Evolutionary conservation across 2,797 vertebrate species (phyloP), one percentile per base, ranked within the genome.

Genomic region (Catostomus latipinnis): DNA sequence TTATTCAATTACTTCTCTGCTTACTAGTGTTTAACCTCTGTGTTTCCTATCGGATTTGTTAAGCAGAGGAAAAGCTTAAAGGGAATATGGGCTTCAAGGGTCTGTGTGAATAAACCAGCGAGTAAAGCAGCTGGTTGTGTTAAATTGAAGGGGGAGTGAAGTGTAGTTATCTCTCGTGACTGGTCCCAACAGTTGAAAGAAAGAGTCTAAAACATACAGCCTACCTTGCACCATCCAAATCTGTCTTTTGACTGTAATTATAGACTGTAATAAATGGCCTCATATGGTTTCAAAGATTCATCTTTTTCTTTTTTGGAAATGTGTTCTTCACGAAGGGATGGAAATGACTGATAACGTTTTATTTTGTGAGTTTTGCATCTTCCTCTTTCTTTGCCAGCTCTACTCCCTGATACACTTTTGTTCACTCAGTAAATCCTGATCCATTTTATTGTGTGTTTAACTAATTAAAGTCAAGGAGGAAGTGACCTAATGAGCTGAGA

Each of bases 1-100:
- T 93, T 92, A 88, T 92, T 90, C 85, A 92, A 89, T 92, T 89
- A 86, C 84, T 88, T 86, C 80, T 78, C 77, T n/a, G 48, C 76
- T 84, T 87, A 70, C 83, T 82, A 78, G 60, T 83, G 69, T 88
- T 89, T 91, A 90, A 92, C 90, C 90, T 76, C 71, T 16, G 83
- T 80, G 83, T 84, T 88, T 82, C 75, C 80, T 79, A 78, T 86
- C 85, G 86, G 87, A 75, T 90, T 89, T 83, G 70, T 89, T 73
- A 85, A 87, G 72, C 62, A 82, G 82, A 68, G 11, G 45, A 71
- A 76, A 73, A 82, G 78, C 87, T 87, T 74, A 84, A 65, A 81
- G 81, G 74, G n/a, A 69, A 2, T 53, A 68, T 54, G 65, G 76
- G 67, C 67, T 76, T 79, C 8, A 13, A 12, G 18, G 45, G 22